Evolutionary conservation across 2,113 vertebrate genomes (phyloP), one percentile per base, ranked within the genome.

Genomic region (Solenodon paradoxus): DNA sequence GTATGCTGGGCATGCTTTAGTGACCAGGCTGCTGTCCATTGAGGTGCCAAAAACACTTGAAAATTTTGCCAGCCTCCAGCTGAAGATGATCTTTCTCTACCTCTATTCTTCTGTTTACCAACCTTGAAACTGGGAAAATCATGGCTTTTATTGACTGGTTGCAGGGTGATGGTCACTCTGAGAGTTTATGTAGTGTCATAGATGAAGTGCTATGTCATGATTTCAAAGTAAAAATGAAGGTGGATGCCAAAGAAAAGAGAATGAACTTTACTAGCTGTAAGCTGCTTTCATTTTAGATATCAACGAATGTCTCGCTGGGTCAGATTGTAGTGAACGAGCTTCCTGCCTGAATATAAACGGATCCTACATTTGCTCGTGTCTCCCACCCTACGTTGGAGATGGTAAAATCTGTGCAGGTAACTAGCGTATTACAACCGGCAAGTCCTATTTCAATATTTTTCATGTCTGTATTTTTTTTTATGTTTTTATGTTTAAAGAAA

Each of bases 341-440:
- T 99, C 98, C 83, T 99, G 99, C 98, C 98, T 98, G 77, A 99
- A 99, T 96, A 99, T 99, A 5, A 99, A 99, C 0, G 99, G 99
- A 45, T 99, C 99, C 35, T 99, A 99, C 89, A 87, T 98, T 93
- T 99, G 99, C 96, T 99, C 98, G 3, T 99, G 99, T 79, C 92
- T 98, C 66, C 98, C 98, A 45, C 99, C 99, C 4, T 99, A 99
- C 96, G 99, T 97, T 17, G 99, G 99, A 94, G 98, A 99, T 42
- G 99, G 99, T 22, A 99, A 99, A 98, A 99, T 98, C 97, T 99
- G 99, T 97, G 98, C 99, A 99, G 99, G 99, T 99, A 99, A 97
- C 95, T 68, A 17, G 11, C n/a, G 19, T 8, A 2, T 40, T 35
- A 38, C 40, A 17, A 64, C 1, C 53, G 3, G 71, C 38, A 49